Evolutionary conservation across 2,113 vertebrate species (phyloP).

Genomic region (Synchiropus splendidus): DNA sequence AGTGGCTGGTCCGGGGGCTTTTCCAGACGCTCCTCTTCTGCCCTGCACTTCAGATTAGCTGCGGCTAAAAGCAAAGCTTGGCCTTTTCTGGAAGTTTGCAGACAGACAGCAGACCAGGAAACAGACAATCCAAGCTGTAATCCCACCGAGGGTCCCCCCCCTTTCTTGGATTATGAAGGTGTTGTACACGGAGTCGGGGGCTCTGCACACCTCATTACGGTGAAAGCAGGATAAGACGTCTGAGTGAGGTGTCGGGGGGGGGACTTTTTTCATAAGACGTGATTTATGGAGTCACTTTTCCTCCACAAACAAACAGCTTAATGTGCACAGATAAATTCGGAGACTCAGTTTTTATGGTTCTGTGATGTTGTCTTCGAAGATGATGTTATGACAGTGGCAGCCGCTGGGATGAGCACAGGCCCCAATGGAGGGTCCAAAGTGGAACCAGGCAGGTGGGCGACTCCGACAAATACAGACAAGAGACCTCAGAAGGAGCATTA

Average conservation of each 20-base stretch:
- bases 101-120: conserved; percentile 46
- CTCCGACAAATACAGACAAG: conserved; percentile 35
- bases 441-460: conserved; percentile 53
- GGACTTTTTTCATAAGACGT: too few relatives aligned
- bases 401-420: conserved; percentile 14
- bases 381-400: too few relatives aligned
- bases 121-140: conserved; percentile 41
- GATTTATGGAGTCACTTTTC: too few relatives aligned
- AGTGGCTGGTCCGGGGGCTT: conserved; percentile 4
- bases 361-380: too few relatives aligned
- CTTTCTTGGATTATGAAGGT: conserved; percentile 45
- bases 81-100: conserved; percentile 21
- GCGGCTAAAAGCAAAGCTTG: conserved; percentile 7
- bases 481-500: conserved; percentile 48
- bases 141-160: conserved; percentile 21
- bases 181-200: conserved; percentile 33
- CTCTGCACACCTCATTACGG: conserved; percentile 35
- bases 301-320: too few relatives aligned
- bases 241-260: conserved; percentile 10
- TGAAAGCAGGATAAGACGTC: conserved; percentile 54
- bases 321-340: too few relatives aligned
- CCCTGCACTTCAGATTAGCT: conserved; percentile 33
- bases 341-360: too few relatives aligned
- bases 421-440: conserved; percentile 47
- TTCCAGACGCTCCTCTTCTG: conserved; percentile 15